These are phyloP conservation scores for Cirrhinus molitorella DNA, from an alignment of 2,797 vertebrate genomes.

Conservation along the genomic window DNA sequence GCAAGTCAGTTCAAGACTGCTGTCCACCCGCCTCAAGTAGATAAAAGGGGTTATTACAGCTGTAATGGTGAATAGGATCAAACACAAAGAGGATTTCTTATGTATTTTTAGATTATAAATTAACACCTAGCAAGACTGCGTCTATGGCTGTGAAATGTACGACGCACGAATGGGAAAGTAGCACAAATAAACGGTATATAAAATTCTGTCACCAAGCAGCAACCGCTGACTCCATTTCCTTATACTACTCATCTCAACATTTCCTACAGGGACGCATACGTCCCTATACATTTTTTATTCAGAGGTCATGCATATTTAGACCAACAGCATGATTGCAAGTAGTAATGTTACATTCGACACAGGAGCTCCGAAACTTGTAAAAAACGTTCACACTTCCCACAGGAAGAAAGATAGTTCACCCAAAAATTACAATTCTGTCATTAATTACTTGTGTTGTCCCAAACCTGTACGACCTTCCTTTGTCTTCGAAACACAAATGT, in stretches of 20 bases:
- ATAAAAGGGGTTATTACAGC: constrained; percentile 8
- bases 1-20: constrained; percentile 20
- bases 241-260: neutral
- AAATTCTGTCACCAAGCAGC: constrained; percentile 5
- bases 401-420: too few species aligned
- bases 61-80: neutral
- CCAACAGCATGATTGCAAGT: neutral
- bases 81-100: neutral
- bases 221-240: neutral
- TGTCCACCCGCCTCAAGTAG: neutral
- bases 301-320: neutral
- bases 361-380: neutral
- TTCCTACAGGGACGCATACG: neutral
- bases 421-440: too few species aligned
- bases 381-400: neutral
- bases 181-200: neutral
- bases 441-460: too few species aligned
- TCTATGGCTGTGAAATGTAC: constrained; percentile 21
- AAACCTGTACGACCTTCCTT: too few species aligned
- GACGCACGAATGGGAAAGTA: neutral
- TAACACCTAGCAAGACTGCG: constrained; percentile 14
- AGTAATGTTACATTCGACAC: neutral
- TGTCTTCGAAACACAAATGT: too few species aligned
- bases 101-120: constrained; percentile 35
- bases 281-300: neutral